Evolutionary conservation across 2,113 vertebrate species (phyloP).

Genomic region (Lates calcarifer): DNA sequence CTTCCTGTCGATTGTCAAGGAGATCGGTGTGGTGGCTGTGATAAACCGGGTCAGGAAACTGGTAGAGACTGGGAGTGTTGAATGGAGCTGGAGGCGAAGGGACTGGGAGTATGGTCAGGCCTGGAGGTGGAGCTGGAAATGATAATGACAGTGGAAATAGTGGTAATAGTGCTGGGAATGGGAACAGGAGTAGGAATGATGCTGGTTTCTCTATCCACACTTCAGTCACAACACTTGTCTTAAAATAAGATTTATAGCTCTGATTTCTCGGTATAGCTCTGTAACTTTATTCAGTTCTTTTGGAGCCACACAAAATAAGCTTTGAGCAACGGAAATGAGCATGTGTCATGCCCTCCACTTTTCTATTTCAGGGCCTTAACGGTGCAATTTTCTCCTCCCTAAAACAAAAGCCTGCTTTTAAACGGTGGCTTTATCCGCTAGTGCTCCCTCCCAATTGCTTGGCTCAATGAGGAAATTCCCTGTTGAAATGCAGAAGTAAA

Average conservation of each 20-base stretch:
- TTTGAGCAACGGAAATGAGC: slow-evolving; percentile 46
- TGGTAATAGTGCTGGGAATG: slow-evolving; percentile 5
- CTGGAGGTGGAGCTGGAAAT: slow-evolving; percentile 6
- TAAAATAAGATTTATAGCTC: slow-evolving; percentile 40
- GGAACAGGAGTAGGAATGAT: slow-evolving; percentile 11
- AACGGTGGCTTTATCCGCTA: slow-evolving; percentile 24
- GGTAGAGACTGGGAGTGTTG: slow-evolving; percentile 39
- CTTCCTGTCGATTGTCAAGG: slow-evolving; percentile 72
- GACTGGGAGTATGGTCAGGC: slow-evolving; percentile 3
- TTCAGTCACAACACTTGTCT: slow-evolving; percentile 16
- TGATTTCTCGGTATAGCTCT: slow-evolving; percentile 5
- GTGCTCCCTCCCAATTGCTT: slow-evolving; percentile 26
- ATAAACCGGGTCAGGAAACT: slow-evolving; percentile 68
- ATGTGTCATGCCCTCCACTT: slow-evolving; percentile 48
- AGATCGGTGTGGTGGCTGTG: slow-evolving; percentile 50
- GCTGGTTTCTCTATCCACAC: slow-evolving; percentile 18
- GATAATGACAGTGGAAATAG: slow-evolving; percentile 12
- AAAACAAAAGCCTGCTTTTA: slow-evolving; percentile 65
- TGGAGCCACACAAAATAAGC: slow-evolving; percentile 35
- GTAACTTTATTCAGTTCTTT: slow-evolving; percentile 15
- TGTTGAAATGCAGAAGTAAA: slow-evolving; percentile 44
- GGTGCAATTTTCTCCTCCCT: slow-evolving; percentile 62
- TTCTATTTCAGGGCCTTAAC: slow-evolving; percentile 62
- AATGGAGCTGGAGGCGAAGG: slow-evolving; percentile 25
- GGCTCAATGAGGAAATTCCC: slow-evolving; percentile 32